Base-by-base conservation (phyloP, 2,113 vertebrate species). In the Lipophrys pholis region DNA sequence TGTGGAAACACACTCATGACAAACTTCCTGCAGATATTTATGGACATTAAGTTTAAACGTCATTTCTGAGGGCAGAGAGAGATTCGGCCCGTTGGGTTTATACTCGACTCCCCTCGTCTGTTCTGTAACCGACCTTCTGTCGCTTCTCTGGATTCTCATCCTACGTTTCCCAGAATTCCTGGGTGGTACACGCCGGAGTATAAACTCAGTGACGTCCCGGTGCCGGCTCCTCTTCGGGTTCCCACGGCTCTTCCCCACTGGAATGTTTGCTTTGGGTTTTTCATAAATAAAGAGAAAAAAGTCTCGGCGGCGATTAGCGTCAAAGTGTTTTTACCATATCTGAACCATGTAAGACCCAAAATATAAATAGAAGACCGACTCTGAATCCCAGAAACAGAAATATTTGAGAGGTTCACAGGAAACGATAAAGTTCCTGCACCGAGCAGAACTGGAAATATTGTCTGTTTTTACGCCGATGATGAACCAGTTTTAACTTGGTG, bases 201-300 rank as follows among this genome's bases (percentile, higher is more conserved):
- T 12, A 59, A 73, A 64, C 48, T 42, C 55, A 21, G 56, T 81
- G 85, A 87, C 71, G 66, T 78, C 40, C 30, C 54, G 58, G n/a
- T 50, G 14, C 80, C 69, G 83, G 76, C 68, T 68, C 10, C 36
- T 72, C 16, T 53, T 65, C 4, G 45, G 49, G 76, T 89, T 91
- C 89, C 89, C 89, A 91, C 66, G 46, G 35, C 41, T 50, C 40
- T 64, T 76, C 58, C 46, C 45, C 45, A 11, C 51, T 39, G 87
- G 87, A 87, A 89, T 89, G 82, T 89, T 88, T 89, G 76, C 67
- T 43, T 64, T 64, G 10, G 68, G 9, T 72, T 86, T 84, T 67
- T 78, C 40, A 67, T 72, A 79, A 81, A 85, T 58, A 43, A 51
- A 83, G 50, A 74, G 21, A 30, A 63, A 67, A 41, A 17, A 38